Evolutionary conservation across 2,888 invertebrate genomes (phyloP), one percentile per base, ranked within the genome.

Genomic region (Gasteruption jaculator): DNA sequence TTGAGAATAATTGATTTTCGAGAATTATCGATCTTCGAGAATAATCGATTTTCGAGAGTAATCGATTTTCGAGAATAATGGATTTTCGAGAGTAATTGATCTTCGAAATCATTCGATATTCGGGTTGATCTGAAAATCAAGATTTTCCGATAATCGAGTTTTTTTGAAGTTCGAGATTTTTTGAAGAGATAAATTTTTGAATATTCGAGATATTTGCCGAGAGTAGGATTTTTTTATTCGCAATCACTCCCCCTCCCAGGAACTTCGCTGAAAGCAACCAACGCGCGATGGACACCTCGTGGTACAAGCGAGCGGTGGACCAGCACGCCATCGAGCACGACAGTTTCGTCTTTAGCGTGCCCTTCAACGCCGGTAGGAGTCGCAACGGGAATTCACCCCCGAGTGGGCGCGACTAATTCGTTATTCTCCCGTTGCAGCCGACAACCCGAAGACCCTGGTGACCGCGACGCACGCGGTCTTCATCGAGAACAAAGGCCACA

Each of bases 391-490:
- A 34, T 18, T 20, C 11, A 11, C 8, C 14, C 22, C n/a, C 12
- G 11, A 10, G 10, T 21, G 3, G 21, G 11, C 16, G 22, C 22
- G 8, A 11, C 12, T 22, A 27, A 27, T 10, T 12, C 12, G 14
- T 30, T 38, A 30, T 8, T 14, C 10, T 15, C 25, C n/a, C 29
- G 40, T n/a, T 37, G 14, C 71, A 48, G 73, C 73, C 18, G 75
- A 75, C 38, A 72, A 68, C 41, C 72, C 75, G 43, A 72, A 73
- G 46, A 84, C 87, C 3, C 64, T 89, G 38, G 88, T 92, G 3
- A 85, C 91, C 22, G 92, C 91, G n/a, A 90, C 91, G 0, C 90
- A 91, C 68, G 92, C 93, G 0, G 85, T 92, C 33, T 92, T 91
- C 63, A 82, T 91, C 15, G 88, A 90, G 61, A 83, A 83, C 45